phyloP scores from a whole-genome alignment of 2,113 vertebrate species.

The Heloderma charlesbogerti region DNA sequence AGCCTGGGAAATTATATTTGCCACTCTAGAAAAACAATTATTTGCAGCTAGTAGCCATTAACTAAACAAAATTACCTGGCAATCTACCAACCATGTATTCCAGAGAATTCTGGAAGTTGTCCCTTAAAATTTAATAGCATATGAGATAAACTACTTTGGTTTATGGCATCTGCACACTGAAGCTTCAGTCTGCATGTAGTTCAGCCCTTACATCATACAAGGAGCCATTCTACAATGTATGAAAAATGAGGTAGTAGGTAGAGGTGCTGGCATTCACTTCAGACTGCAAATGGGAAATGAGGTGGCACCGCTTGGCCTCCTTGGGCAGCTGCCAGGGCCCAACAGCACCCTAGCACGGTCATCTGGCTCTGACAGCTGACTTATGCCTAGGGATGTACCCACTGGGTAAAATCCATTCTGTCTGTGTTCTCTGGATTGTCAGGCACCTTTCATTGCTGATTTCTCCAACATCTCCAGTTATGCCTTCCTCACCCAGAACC shows the following conservation, averaged over 20 bases:
- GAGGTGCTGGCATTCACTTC: not conserved
- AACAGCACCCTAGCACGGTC: too few relatives aligned
- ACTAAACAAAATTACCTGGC: not conserved
- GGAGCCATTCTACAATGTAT: not conserved
- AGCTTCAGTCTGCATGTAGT: not conserved
- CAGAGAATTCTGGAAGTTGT: not conserved
- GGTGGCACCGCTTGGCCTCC: not conserved
- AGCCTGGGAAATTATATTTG: constrained; percentile 2
- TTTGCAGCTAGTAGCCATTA: constrained; percentile 19
- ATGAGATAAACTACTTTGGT: not conserved
- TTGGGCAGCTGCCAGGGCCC: too few relatives aligned
- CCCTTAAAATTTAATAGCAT: not conserved
- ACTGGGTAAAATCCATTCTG: too few relatives aligned
- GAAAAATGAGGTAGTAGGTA: not conserved
- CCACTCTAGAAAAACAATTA: constrained; percentile 9
- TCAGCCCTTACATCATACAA: not conserved
- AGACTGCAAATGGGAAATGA: too few relatives aligned
- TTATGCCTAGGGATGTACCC: too few relatives aligned
- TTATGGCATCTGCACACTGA: not conserved
- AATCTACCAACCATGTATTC: not conserved
- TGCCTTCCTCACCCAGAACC: too few relatives aligned
- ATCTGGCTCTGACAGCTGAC: too few relatives aligned
- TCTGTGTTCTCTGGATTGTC: too few relatives aligned
- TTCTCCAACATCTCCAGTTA: too few relatives aligned
- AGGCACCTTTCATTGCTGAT: too few relatives aligned